Evolutionary conservation across 2,797 vertebrate genomes (phyloP), one percentile per base, ranked within the genome.

Genomic region (Alauda arvensis): DNA sequence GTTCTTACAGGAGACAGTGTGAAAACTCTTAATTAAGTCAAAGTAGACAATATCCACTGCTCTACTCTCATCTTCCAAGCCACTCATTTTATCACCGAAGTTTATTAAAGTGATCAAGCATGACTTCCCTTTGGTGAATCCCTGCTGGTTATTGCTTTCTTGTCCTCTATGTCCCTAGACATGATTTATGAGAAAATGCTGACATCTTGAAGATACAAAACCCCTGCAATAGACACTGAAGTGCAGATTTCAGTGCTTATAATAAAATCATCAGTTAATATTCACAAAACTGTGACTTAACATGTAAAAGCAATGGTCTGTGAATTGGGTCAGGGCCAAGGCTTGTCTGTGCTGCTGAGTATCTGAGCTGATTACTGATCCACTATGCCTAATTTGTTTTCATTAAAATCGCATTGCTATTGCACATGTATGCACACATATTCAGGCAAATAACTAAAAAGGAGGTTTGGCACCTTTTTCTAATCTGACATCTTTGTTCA

Each of bases 391-490:
- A 56, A 34, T 40, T 34, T 67, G 4, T 63, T 23, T 37, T 70
- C 24, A 34, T 29, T 51, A 43, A 88, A 61, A 70, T 60, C 9
- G 51, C 7, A 28, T 28, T 77, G 34, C 3, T 82, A 5, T 67
- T 18, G 19, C 15, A 14, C 1, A 4, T 24, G 9, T 17, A 21
- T 24, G 33, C 12, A n/a, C 3, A 46, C 23, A 28, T 1, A 12
- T 24, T 5, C 14, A 34, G 17, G 20, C 7, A 70, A 74, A 46
- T 33, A 65, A 14, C 28, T 72, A 16, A 56, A 81, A 78, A 53
- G 17, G 31, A 45, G 9, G 57, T 72, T 49, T 67, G 39, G 37
- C 10, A 17, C 0, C 5, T 57, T 80, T 31, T 12, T 10, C 11
- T 67, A 31, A 63, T 63, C 13, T 34, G 7, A 87, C 40, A 9